Evolutionary conservation across 2,797 vertebrate genomes (phyloP).

Genomic region (Anguilla obscura): DNA sequence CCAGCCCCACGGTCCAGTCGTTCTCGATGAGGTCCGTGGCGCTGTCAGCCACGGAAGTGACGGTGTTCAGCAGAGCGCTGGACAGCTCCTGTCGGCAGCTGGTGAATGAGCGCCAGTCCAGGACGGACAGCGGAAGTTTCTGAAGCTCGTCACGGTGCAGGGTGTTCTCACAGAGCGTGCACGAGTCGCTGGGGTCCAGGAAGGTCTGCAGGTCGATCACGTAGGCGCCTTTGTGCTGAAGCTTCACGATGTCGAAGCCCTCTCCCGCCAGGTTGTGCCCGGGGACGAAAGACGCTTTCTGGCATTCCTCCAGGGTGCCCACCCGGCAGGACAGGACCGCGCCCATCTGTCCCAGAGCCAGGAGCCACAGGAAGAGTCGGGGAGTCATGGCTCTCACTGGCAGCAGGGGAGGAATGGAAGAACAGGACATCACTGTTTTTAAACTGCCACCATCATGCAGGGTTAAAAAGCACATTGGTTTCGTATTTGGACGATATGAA

Average conservation of each 20-base stretch:
- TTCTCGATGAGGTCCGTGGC: constrained; percentile 23
- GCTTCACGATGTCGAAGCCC: constrained; percentile 60
- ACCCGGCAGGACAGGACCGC: constrained; percentile 5
- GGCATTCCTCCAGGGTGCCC: constrained; percentile 22
- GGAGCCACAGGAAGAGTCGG: neutral
- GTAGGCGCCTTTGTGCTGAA: constrained; percentile 34
- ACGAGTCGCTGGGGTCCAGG: constrained; percentile 13
- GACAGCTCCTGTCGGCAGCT: constrained; percentile 24
- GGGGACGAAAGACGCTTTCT: constrained; percentile 42
- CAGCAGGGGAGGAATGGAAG: neutral
- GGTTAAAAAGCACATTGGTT: too few relatives aligned
- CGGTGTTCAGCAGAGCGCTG: neutral
- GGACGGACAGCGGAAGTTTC: constrained; percentile 34
- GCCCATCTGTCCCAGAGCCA: neutral
- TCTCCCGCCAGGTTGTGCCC: constrained; percentile 60
- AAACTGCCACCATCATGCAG: too few relatives aligned
- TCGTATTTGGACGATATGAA: too few relatives aligned
- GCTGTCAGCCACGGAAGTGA: constrained; percentile 17
- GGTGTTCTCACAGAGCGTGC: constrained; percentile 36
- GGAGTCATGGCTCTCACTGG: neutral
- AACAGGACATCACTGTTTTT: neutral
- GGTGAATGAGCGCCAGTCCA: constrained; percentile 32
- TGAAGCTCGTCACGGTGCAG: constrained; percentile 20
- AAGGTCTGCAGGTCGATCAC: constrained; percentile 28
- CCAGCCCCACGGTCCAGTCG: constrained; percentile 32